A percentile compares a stretch with the other conserved stretches of the same genome.
Conservation (phyloP, 1,140 invertebrate species). For the Drosophila ironensis region DNA sequence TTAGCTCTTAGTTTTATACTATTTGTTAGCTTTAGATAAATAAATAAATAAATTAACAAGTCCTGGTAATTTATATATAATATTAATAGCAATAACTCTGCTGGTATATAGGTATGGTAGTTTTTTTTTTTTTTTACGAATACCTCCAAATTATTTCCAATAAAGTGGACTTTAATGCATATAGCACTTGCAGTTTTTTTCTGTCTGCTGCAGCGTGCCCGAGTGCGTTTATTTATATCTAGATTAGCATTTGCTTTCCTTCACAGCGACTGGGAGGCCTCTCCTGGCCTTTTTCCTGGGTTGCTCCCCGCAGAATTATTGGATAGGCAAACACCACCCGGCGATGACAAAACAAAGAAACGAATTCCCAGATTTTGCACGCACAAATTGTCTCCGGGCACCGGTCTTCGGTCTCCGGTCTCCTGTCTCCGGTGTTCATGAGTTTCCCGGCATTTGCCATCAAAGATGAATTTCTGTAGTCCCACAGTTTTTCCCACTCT, state of each 20-base stretch:
- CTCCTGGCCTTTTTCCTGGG: background rate
- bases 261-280: conserved; percentile 1
- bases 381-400: conserved; percentile 46
- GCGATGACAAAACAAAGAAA: conserved; percentile 23
- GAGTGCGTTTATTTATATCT: conserved; percentile 79
- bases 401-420: too few relatives aligned
- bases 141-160: too few relatives aligned
- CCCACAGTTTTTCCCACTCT: conserved; percentile 27
- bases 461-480: conserved; percentile 62
- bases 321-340: conserved; percentile 60
- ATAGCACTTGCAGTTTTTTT: background rate
- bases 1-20: too few relatives aligned
- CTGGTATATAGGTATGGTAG: too few relatives aligned
- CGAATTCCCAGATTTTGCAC: conserved; percentile 50
- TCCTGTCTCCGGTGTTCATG: conserved; percentile 6
- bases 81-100: too few relatives aligned
- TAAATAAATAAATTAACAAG: too few relatives aligned
- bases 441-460: conserved; percentile 19
- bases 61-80: background rate
- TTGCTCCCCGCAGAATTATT: conserved; percentile 31
- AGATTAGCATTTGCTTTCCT: conserved; percentile 70
- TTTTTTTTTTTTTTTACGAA: too few relatives aligned
- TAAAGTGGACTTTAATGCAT: too few relatives aligned
- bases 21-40: too few relatives aligned
- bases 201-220: conserved; percentile 52